Conservation (phyloP, 2,888 invertebrate species). For the Leistus spinibarbis region DNA sequence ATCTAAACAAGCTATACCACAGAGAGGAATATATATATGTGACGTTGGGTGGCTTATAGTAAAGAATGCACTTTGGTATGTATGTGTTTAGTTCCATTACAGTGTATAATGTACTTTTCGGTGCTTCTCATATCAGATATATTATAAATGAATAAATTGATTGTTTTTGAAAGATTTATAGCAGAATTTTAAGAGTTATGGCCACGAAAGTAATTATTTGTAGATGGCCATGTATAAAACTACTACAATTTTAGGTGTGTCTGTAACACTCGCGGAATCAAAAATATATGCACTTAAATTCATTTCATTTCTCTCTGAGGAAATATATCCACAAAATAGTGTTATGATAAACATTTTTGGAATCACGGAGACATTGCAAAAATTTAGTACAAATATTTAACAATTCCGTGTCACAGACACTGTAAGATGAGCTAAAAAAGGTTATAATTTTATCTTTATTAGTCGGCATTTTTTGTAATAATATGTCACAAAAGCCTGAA, state of each 20-base stretch:
- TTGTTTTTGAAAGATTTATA: not conserved
- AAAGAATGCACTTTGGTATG: not conserved
- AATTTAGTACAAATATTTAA: too few relatives aligned
- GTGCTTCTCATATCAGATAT: not conserved
- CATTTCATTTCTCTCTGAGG: too few relatives aligned
- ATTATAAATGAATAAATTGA: not conserved
- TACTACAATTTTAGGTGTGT: too few relatives aligned
- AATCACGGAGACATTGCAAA: too few relatives aligned
- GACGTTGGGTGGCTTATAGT: conserved; percentile 2
- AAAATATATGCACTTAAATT: too few relatives aligned
- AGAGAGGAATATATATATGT: not conserved
- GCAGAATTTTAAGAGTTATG: not conserved
- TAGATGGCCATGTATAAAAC: too few relatives aligned
- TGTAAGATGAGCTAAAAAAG: not conserved
- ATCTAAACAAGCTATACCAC: conserved; percentile 26
- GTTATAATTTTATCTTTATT: not conserved
- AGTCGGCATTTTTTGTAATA: not conserved
- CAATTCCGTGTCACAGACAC: too few relatives aligned
- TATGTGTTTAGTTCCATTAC: not conserved
- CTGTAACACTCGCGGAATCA: too few relatives aligned
- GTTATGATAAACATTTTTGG: too few relatives aligned
- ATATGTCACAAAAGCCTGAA: not conserved
- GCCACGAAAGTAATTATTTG: too few relatives aligned
- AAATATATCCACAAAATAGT: too few relatives aligned
- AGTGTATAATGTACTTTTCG: not conserved